A percentile compares a stretch with the other conserved stretches of the same genome.
These are phyloP conservation scores for Steinernema hermaphroditum DNA, from an alignment of 2,888 invertebrate genomes.

Conservation along the genomic window DNA sequence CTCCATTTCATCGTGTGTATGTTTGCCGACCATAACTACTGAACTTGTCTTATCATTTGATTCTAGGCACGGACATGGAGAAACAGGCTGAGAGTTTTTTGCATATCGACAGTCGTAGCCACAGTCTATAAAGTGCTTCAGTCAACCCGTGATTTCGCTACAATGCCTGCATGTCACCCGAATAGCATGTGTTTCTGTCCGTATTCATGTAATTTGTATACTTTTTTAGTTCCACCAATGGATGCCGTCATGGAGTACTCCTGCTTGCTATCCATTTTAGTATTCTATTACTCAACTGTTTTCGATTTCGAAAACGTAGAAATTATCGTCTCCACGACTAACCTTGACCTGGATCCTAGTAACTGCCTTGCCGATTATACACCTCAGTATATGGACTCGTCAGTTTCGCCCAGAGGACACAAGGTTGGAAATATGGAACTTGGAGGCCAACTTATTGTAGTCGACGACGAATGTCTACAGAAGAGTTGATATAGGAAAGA, in stretches of 20 bases:
- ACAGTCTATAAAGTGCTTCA: not conserved
- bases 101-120: not conserved
- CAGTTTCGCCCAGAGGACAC: too few species aligned
- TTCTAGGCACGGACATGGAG: not conserved
- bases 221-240: not conserved
- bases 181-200: not conserved
- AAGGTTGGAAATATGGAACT: too few species aligned
- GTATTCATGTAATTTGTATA: not conserved
- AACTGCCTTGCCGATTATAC: not conserved
- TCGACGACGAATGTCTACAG: too few species aligned
- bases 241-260: not conserved
- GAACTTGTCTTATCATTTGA: not conserved
- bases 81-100: not conserved
- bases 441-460: too few species aligned
- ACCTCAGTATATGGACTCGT: not conserved
- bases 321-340: not conserved
- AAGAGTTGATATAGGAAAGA: too few species aligned
- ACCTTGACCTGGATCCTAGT: not conserved
- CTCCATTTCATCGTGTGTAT: not conserved
- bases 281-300: slow-evolving; percentile 18
- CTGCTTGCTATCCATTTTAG: not conserved
- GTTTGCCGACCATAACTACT: not conserved
- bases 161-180: not conserved
- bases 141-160: not conserved
- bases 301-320: slow-evolving; percentile 9